phyloP scores from a whole-genome alignment of 2,888 invertebrate genomes.

The Salticus scenicus region DNA sequence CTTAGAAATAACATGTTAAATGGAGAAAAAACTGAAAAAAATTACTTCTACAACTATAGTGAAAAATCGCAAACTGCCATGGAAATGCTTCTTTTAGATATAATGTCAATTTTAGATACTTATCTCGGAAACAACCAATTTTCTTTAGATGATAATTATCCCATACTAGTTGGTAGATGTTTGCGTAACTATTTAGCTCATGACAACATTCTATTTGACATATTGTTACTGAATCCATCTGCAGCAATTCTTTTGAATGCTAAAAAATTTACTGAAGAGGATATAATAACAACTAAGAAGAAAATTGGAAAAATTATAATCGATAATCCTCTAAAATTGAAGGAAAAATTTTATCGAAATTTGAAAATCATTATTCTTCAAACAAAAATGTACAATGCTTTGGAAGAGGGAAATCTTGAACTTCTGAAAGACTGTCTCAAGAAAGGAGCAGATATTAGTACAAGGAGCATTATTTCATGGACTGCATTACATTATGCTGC shows the following conservation, averaged over 20 bases:
- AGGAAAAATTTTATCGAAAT: background rate
- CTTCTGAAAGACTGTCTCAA: background rate
- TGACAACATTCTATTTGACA: constrained; percentile 16
- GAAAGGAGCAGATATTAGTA: no score
- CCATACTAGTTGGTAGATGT: constrained; percentile 30
- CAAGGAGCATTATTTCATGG: constrained; percentile 3
- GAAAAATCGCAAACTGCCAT: constrained; percentile 23
- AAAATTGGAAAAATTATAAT: constrained; percentile 22
- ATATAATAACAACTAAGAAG: background rate
- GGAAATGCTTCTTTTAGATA: constrained; percentile 18
- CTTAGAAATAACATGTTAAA: constrained; percentile 6
- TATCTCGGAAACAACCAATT: constrained; percentile 25
- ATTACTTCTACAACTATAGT: background rate
- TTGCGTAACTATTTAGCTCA: constrained; percentile 50
- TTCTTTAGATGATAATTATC: background rate
- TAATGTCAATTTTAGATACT: constrained; percentile 9
- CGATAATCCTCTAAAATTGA: background rate
- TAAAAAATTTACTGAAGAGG: constrained; percentile 2
- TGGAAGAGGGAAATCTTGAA: background rate
- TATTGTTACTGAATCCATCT: background rate
- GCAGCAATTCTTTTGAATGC: constrained; percentile 20
- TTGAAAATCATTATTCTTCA: background rate
- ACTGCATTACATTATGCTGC: constrained; percentile 48
- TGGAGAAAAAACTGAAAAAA: background rate
- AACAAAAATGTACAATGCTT: constrained; percentile 6